These are phyloP conservation scores for Dorcus parallelipipedus DNA, from an alignment of 2,888 invertebrate genomes.

Conservation along the genomic window DNA sequence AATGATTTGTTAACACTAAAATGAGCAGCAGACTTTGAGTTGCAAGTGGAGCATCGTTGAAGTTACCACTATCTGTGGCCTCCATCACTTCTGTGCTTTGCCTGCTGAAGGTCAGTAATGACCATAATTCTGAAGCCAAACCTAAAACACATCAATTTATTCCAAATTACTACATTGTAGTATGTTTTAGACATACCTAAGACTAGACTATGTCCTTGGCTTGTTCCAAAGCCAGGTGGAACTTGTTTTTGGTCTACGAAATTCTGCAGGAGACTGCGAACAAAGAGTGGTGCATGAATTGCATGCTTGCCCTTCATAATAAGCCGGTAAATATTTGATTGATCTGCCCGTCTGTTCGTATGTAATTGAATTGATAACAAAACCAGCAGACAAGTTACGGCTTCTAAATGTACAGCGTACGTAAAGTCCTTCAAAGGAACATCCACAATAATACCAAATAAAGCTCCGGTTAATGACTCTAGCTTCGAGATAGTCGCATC, in stretches of 20 bases:
- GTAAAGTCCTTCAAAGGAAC: conserved; percentile 81
- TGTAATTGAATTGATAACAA: conserved; percentile 87
- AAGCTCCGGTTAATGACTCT: conserved; percentile 70
- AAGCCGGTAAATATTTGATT: conserved; percentile 68
- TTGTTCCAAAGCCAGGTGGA: conserved; percentile 68
- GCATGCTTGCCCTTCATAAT: conserved; percentile 68
- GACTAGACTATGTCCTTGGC: conserved; percentile 67
- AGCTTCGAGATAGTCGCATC: conserved; percentile 50
- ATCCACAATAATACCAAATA: conserved; percentile 77
- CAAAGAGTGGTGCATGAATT: conserved; percentile 72
- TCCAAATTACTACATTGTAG: neutral
- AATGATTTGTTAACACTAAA: conserved; percentile 87
- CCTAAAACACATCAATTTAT: conserved; percentile 27
- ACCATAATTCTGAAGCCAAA: conserved; percentile 70
- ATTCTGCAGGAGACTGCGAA: conserved; percentile 77
- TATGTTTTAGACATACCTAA: conserved; percentile 54
- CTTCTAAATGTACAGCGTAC: conserved; percentile 82
- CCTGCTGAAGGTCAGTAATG: conserved; percentile 67
- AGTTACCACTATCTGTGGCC: conserved; percentile 31
- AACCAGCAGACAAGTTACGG: conserved; percentile 80
- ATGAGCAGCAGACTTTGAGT: conserved; percentile 87
- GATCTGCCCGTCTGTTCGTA: conserved; percentile 60
- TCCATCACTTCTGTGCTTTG: conserved; percentile 47
- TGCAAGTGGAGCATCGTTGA: conserved; percentile 69
- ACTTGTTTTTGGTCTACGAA: conserved; percentile 65